These are phyloP conservation scores for Lucilia sericata DNA, from an alignment of 1,140 invertebrate species.

Conservation along the genomic window DNA sequence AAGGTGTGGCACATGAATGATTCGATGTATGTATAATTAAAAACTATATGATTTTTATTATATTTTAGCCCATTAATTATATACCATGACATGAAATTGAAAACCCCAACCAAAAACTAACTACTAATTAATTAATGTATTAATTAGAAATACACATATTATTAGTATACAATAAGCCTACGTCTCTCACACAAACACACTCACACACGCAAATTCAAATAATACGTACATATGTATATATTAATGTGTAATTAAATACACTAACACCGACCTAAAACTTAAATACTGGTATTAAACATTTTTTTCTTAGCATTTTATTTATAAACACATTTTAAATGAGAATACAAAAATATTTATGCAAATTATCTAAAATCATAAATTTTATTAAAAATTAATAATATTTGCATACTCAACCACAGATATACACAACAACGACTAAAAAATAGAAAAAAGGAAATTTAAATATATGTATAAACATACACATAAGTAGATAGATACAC, in stretches of 20 bases:
- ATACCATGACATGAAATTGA: not conserved
- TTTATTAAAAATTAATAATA: slow-evolving; percentile 25
- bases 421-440: not conserved
- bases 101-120: not conserved
- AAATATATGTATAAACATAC: not conserved
- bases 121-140: not conserved
- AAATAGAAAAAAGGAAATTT: not conserved
- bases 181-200: too few species aligned
- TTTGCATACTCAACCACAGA: not conserved
- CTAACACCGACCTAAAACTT: too few species aligned
- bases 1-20: too few species aligned
- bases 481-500: not conserved
- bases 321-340: too few species aligned
- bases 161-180: too few species aligned
- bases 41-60: not conserved
- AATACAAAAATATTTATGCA: not conserved
- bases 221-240: too few species aligned
- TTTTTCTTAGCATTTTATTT: too few species aligned
- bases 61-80: not conserved
- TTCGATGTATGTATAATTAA: too few species aligned
- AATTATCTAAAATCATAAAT: not conserved
- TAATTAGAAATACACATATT: not conserved
- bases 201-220: too few species aligned
- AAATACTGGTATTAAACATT: too few species aligned
- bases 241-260: too few species aligned